Evolutionary conservation across 2,888 invertebrate genomes (phyloP), one percentile per base, ranked within the genome.

Genomic region (Drosophila robusta): DNA sequence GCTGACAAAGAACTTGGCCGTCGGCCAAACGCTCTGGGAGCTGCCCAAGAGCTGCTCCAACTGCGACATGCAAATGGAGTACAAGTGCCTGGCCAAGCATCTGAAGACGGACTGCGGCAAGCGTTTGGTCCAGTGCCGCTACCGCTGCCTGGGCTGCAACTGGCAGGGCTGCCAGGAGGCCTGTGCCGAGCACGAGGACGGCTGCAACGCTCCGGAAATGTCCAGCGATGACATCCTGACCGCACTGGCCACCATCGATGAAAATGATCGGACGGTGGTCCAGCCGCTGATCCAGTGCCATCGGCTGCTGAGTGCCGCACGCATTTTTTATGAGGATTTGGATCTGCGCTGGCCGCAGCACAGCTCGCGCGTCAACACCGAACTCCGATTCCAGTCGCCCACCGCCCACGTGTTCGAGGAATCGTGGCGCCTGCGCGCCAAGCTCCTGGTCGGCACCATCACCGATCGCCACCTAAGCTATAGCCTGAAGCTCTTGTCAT

Each of bases 21-120:
- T 78, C 9, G 54, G 52, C 1, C 72, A 76, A 14, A 64, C 54
- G 3, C 14, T 79, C 3, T 64, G 63, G 61, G 72, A 78, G 52
- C 46, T 79, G 45, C 56, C 75, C n/a, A 66, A 29, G 2, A 45
- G 2, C 12, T 78, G 80, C 16, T 3, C 14, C 3, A 50, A 51
- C 4, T 78, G 78, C 5, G 47, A 70, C 0, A 12, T 44, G 52
- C 22, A 38, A 7, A 39, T 72, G 16, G 54, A 60, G 2, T 29
- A 9, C 44, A 76, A 68, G 0, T 12, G 4, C 0, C 18, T 79
- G 34, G 36, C 11, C 0, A 29, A 29, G 5, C 80, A 78, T 36
- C 4, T 58, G 39, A 39, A 49, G 9, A n/a, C 8, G 9, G 62
- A 64, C n/a, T 79, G 78, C 4, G 2, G 7, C 14, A 66, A 52